A percentile compares a stretch with the other conserved stretches of the same genome.
These are phyloP conservation scores for Drosophila fuyamai DNA, from an alignment of 1,140 invertebrate genomes.

Conservation along the genomic window DNA sequence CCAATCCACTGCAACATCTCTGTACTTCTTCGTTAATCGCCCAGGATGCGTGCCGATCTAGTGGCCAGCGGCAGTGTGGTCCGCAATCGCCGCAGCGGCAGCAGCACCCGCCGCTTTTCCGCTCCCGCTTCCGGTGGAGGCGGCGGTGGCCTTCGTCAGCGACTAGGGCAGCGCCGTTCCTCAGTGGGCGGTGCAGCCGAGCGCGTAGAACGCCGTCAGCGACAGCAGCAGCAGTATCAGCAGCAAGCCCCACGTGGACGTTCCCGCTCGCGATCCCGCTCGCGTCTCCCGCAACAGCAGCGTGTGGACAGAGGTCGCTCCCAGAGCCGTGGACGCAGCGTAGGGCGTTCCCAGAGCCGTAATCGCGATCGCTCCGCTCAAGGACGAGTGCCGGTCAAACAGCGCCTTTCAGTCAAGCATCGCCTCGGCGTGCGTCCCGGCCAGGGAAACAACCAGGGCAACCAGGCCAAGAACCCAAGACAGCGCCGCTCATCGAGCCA, in stretches of 20 bases:
- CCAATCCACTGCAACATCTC: conserved; percentile 54
- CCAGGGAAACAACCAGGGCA: conserved; percentile 19
- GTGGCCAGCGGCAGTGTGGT: conserved; percentile 42
- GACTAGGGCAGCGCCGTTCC: conserved; percentile 67
- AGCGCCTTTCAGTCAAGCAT: conserved; percentile 72
- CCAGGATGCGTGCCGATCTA: conserved; percentile 80
- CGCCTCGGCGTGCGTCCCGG: conserved; percentile 72
- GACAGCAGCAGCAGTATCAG: conserved; percentile 58
- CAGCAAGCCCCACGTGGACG: conserved; percentile 47
- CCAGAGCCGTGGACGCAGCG: conserved; percentile 35
- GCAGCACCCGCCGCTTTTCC: conserved; percentile 48
- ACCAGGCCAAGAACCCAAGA: conserved; percentile 15
- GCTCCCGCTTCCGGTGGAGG: conserved; percentile 38
- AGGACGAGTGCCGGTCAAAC: conserved; percentile 22
- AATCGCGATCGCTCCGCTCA: conserved; percentile 31
- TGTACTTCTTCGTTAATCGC: conserved; percentile 69
- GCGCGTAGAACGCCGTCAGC: conserved; percentile 66
- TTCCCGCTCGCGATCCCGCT: conserved; percentile 51
- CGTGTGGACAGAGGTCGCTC: conserved; percentile 31
- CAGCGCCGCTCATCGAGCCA: conserved; percentile 50
- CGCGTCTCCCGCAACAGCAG: conserved; percentile 28
- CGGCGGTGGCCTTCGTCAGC: conserved; percentile 49
- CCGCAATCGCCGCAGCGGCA: conserved; percentile 45
- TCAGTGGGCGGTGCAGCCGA: conserved; percentile 72
- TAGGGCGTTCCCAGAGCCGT: conserved; percentile 40